Evolutionary conservation across 2,888 invertebrate genomes (phyloP).

Genomic region (Corythucha ciliata): DNA sequence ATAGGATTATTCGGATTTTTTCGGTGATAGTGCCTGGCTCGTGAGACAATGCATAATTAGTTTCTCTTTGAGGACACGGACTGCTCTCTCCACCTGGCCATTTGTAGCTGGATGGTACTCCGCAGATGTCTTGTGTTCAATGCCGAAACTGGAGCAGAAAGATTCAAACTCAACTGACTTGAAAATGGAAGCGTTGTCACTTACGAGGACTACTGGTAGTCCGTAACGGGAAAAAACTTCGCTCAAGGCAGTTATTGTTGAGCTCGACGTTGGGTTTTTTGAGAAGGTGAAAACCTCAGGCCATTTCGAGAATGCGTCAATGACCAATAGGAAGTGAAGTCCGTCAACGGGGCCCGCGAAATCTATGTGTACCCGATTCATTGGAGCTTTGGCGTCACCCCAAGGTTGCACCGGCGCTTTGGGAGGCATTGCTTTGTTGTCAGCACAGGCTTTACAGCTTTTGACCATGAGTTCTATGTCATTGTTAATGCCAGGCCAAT

Average conservation of each 20-base stretch:
- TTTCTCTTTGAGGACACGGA: too few species aligned
- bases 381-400: slow-evolving; percentile 4
- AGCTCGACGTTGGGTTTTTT: slow-evolving; percentile 17
- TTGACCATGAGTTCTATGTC: slow-evolving; percentile 35
- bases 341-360: slow-evolving; percentile 12
- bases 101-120: too few species aligned
- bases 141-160: slow-evolving; percentile 21
- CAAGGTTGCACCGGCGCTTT: slow-evolving; percentile 10
- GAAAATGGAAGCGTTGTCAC: slow-evolving; percentile 29
- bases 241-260: slow-evolving; percentile 18
- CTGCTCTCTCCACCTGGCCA: too few species aligned
- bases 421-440: not conserved
- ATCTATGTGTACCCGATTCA: slow-evolving; percentile 9
- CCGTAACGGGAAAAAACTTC: slow-evolving; percentile 27
- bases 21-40: too few species aligned
- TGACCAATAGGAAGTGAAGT: slow-evolving; percentile 32
- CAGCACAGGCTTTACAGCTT: slow-evolving; percentile 31
- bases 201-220: slow-evolving; percentile 22
- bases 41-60: too few species aligned
- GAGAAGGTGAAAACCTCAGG: not conserved
- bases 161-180: slow-evolving; percentile 19
- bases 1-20: too few species aligned
- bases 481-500: slow-evolving; percentile 35
- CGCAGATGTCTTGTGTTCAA: too few species aligned
- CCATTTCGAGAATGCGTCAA: slow-evolving; percentile 37